Conservation (phyloP, 2,113 vertebrate species). For the Bos indicus region DNA sequence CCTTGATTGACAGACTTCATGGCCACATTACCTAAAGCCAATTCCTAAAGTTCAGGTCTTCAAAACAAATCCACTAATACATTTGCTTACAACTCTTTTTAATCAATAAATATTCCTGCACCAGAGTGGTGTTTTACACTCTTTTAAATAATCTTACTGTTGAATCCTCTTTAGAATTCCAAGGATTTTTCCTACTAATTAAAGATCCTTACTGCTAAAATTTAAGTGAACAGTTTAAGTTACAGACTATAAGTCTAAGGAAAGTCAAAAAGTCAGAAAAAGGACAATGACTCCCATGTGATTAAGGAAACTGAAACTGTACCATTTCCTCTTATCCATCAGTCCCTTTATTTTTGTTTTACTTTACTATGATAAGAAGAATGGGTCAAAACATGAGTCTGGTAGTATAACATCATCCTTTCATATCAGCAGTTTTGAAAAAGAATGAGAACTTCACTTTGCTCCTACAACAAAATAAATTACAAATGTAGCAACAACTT, state of each 20-base stretch:
- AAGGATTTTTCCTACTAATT: background rate
- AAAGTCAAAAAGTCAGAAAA: background rate
- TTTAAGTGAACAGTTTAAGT: background rate
- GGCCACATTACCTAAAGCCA: background rate
- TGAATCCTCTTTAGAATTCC: background rate
- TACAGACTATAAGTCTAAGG: background rate
- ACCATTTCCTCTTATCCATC: background rate
- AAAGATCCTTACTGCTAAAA: background rate
- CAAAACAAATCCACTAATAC: background rate
- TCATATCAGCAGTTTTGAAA: background rate
- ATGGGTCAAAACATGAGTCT: background rate
- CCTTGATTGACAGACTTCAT: background rate
- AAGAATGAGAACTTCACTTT: background rate
- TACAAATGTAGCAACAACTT: background rate
- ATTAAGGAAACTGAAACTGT: background rate
- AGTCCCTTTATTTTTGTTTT: background rate
- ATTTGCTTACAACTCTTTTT: background rate
- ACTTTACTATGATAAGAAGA: background rate
- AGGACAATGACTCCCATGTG: background rate
- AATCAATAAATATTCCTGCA: background rate
- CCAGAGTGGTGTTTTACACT: background rate
- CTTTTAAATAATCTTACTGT: background rate
- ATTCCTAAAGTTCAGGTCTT: constrained; percentile 2
- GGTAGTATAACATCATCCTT: background rate
- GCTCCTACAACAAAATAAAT: background rate